Conservation (phyloP, 2,888 invertebrate species). For the Heliconius ismenius region DNA sequence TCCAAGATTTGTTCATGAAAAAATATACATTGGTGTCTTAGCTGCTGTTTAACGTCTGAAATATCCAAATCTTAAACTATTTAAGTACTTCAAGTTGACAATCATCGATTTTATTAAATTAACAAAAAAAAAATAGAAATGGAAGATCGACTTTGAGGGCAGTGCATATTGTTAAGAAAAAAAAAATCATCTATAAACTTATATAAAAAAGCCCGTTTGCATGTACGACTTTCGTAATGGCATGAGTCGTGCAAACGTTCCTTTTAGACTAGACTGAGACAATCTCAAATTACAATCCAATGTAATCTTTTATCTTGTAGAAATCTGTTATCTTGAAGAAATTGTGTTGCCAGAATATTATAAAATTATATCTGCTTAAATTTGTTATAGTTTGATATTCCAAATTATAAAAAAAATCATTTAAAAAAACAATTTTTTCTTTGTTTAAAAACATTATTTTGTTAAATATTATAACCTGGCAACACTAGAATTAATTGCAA, state of each 20-base stretch:
- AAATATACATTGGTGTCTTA: slow-evolving; percentile 47
- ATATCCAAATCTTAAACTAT: slow-evolving; percentile 63
- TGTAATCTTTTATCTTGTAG: slow-evolving; percentile 47
- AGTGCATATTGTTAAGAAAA: slow-evolving; percentile 58
- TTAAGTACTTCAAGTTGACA: slow-evolving; percentile 66
- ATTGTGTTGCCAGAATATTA: slow-evolving; percentile 15
- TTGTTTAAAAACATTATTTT: too few species aligned
- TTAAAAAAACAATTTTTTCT: too few species aligned
- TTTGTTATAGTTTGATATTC: not conserved
- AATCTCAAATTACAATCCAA: slow-evolving; percentile 57
- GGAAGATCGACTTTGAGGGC: slow-evolving; percentile 61
- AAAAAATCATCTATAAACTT: slow-evolving; percentile 57
- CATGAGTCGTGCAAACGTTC: slow-evolving; percentile 43
- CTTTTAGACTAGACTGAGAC: slow-evolving; percentile 60
- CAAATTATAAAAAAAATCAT: too few species aligned
- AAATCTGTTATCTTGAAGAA: not conserved
- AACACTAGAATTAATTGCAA: not conserved
- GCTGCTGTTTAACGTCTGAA: slow-evolving; percentile 50
- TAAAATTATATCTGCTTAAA: not conserved
- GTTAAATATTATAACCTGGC: not conserved
- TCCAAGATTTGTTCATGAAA: slow-evolving; percentile 49
- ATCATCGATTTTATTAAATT: slow-evolving; percentile 31
- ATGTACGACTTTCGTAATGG: slow-evolving; percentile 40
- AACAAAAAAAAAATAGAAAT: slow-evolving; percentile 41
- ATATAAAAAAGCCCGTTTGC: slow-evolving; percentile 56